These are phyloP conservation scores for Leptodactylus fuscus DNA, from an alignment of 2,113 vertebrate genomes.

Conservation along the genomic window DNA sequence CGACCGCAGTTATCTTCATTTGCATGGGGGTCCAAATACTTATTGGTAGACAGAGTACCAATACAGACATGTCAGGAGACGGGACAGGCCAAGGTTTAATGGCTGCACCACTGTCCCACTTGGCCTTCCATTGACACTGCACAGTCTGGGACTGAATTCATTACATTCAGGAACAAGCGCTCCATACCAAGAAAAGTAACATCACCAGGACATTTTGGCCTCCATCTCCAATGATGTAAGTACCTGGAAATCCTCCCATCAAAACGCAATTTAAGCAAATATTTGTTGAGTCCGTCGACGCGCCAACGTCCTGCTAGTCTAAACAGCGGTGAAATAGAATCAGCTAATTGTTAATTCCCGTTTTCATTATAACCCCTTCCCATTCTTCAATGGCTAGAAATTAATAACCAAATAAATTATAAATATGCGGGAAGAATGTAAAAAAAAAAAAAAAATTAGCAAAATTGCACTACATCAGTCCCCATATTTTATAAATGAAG, in stretches of 20 bases:
- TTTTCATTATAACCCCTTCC: not conserved
- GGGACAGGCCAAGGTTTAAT: not conserved
- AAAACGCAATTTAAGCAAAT: slow-evolving; percentile 35
- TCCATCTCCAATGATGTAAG: slow-evolving; percentile 13
- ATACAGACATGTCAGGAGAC: not conserved
- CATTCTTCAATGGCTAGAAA: not conserved
- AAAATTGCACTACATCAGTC: not conserved
- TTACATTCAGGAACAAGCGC: not conserved
- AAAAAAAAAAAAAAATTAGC: not conserved
- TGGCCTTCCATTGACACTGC: not conserved
- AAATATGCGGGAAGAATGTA: not conserved
- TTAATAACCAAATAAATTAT: not conserved
- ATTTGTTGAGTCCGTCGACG: slow-evolving; percentile 4
- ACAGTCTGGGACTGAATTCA: not conserved
- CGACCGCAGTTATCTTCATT: no score
- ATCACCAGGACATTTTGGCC: slow-evolving; percentile 6
- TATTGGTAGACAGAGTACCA: no score
- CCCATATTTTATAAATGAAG: not conserved
- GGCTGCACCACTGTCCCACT: not conserved
- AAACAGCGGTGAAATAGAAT: not conserved
- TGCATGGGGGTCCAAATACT: no score
- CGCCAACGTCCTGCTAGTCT: slow-evolving; percentile 10
- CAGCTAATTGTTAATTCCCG: not conserved
- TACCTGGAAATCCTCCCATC: slow-evolving; percentile 40
- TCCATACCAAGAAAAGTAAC: slow-evolving; percentile 12